Percentiles rank a stretch among this genome's conserved stretches.
Evolutionary conservation across 2,888 invertebrate species (phyloP).

Genomic region (Amblyjoppa proteus): DNA sequence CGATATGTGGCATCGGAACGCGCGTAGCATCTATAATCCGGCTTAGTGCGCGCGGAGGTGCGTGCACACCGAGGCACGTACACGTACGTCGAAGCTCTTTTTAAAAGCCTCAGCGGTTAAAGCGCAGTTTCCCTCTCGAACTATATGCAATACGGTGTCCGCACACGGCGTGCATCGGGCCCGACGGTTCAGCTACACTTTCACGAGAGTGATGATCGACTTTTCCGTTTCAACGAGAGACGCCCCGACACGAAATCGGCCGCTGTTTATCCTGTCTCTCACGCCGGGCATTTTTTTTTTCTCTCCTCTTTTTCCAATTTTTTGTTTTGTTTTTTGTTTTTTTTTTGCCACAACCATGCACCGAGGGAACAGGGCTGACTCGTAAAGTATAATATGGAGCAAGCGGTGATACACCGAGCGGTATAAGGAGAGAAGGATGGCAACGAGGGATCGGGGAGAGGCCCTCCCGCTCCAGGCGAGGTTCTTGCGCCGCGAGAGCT

Average conservation of each 20-base stretch:
- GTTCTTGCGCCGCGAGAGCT: conserved; percentile 57
- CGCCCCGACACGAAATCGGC: conserved; percentile 55
- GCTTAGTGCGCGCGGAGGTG: conserved; percentile 38
- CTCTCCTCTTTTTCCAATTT: not conserved
- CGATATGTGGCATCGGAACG: conserved; percentile 43
- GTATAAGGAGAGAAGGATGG: conserved; percentile 53
- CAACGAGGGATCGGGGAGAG: conserved; percentile 48
- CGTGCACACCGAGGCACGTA: conserved; percentile 49
- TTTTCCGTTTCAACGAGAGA: conserved; percentile 64
- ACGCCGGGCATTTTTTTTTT: conserved; percentile 4
- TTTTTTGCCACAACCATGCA: not conserved
- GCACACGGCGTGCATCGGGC: not conserved
- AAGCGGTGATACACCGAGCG: conserved; percentile 31
- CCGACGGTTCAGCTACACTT: conserved; percentile 45
- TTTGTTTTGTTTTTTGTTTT: conserved; percentile 3
- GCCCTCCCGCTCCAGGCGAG: conserved; percentile 60
- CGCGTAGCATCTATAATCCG: conserved; percentile 60
- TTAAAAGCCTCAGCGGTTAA: conserved; percentile 32
- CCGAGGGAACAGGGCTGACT: conserved; percentile 17
- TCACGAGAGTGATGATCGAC: conserved; percentile 63
- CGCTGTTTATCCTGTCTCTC: conserved; percentile 58
- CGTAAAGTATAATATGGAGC: conserved; percentile 49
- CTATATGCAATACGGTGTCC: conserved; percentile 6
- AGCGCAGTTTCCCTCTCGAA: conserved; percentile 31
- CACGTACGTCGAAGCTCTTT: conserved; percentile 45